phyloP scores from a whole-genome alignment of 2,113 vertebrate genomes.

The Clarias gariepinus region DNA sequence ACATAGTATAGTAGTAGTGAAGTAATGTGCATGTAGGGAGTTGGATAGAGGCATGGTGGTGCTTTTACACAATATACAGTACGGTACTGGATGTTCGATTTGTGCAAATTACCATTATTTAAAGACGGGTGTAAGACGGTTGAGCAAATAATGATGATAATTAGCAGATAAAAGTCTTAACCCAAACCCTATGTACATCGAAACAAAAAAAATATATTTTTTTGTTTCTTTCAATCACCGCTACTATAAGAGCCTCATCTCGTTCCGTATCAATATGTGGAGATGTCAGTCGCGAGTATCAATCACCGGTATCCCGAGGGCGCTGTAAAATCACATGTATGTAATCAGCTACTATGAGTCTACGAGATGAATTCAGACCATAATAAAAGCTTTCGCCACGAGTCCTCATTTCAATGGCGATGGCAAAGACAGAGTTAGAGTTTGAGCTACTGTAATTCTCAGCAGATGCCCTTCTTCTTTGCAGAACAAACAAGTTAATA shows the following conservation, averaged over 20 bases:
- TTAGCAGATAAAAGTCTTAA: too few relatives aligned
- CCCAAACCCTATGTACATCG: neutral
- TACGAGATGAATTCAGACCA: neutral
- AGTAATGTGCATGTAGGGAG: too few relatives aligned
- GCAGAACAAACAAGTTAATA: conserved; percentile 63
- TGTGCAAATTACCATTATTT: too few relatives aligned
- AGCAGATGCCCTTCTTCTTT: conserved; percentile 60
- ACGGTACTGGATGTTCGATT: too few relatives aligned
- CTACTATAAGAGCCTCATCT: neutral
- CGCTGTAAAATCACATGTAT: conserved; percentile 25
- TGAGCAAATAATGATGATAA: too few relatives aligned
- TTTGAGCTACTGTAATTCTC: conserved; percentile 43
- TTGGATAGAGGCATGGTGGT: too few relatives aligned
- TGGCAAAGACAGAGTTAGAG: neutral
- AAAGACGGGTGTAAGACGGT: too few relatives aligned
- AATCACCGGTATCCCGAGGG: conserved; percentile 46
- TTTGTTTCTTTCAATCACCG: neutral
- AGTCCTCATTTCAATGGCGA: neutral
- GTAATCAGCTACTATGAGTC: neutral
- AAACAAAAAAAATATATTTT: neutral
- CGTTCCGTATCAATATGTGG: conserved; percentile 37
- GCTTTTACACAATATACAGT: too few relatives aligned
- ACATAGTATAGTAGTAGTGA: too few relatives aligned
- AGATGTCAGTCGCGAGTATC: conserved; percentile 50
- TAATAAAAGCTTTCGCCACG: conserved; percentile 5